A percentile compares a stretch with the other conserved stretches of the same genome.
Evolutionary conservation across 2,888 invertebrate species (phyloP).

Genomic region (Thereva nobilitata): DNA sequence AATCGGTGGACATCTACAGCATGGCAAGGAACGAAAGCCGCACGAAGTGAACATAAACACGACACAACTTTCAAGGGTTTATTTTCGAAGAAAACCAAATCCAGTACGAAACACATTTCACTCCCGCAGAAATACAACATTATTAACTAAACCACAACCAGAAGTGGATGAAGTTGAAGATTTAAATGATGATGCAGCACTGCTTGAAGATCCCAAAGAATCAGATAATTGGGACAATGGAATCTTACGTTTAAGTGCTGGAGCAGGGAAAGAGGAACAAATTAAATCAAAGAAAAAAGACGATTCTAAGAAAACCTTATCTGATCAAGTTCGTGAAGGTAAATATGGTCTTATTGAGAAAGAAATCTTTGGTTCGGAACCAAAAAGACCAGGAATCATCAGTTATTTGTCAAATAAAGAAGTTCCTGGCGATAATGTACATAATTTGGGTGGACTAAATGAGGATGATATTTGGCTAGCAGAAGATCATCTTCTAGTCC

Average conservation of each 20-base stretch:
- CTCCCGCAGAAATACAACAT: conserved; percentile 16
- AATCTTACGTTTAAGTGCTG: conserved; percentile 71
- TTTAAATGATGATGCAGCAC: conserved; percentile 50
- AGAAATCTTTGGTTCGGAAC: conserved; percentile 73
- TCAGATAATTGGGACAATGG: conserved; percentile 67
- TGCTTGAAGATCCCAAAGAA: conserved; percentile 54
- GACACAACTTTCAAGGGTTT: conserved; percentile 45
- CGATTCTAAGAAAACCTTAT: conserved; percentile 80
- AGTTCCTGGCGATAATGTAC: conserved; percentile 77
- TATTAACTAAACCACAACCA: conserved; percentile 11
- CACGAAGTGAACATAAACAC: conserved; percentile 23
- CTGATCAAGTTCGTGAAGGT: conserved; percentile 89
- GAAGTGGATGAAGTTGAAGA: conserved; percentile 42
- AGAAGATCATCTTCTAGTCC: conserved; percentile 82
- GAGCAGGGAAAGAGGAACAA: conserved; percentile 65
- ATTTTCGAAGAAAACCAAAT: conserved; percentile 45
- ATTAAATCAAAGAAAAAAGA: conserved; percentile 60
- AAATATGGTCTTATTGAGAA: conserved; percentile 88
- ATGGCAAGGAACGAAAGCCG: conserved; percentile 44
- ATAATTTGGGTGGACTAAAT: conserved; percentile 79
- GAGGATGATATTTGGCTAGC: conserved; percentile 89
- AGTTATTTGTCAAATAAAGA: conserved; percentile 82
- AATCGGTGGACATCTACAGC: conserved; percentile 69
- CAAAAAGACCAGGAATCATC: conserved; percentile 78
- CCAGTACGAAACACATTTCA: conserved; percentile 45